A percentile compares a stretch with the other conserved stretches of the same genome.
Evolutionary conservation across 2,113 vertebrate species (phyloP).

Genomic region (Lonchura striata): DNA sequence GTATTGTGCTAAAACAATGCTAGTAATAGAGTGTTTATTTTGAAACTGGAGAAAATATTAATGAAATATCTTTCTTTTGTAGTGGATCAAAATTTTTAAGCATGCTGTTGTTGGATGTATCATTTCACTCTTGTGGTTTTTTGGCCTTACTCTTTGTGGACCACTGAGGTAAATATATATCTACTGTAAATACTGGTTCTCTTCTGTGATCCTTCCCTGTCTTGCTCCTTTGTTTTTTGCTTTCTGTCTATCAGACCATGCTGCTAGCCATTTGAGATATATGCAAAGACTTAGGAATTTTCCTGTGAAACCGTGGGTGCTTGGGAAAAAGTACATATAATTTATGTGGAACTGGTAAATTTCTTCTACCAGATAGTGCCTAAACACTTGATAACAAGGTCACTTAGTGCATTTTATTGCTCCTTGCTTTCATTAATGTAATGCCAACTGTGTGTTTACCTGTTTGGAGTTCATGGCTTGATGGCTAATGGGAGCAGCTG

Average conservation of each 20-base stretch:
- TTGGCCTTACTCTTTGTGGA: constrained; percentile 96
- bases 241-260: background rate
- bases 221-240: background rate
- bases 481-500: background rate
- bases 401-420: background rate
- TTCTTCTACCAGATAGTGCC: background rate
- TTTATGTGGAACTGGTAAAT: background rate
- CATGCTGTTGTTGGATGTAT: constrained; percentile 91
- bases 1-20: background rate
- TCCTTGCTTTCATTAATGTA: background rate
- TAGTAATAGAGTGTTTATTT: background rate
- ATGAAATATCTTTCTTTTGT: constrained; percentile 61
- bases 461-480: background rate
- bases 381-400: background rate
- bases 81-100: constrained; percentile 97
- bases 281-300: background rate
- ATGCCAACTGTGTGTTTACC: background rate
- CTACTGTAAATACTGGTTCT: background rate
- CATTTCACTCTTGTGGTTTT: constrained; percentile 95
- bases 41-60: background rate
- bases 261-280: background rate
- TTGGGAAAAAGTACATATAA: background rate
- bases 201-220: background rate
- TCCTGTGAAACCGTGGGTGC: background rate
- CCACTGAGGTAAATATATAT: constrained; percentile 87